These are phyloP conservation scores for Spilogale gracilis DNA, from an alignment of 2,113 vertebrate species.

Conservation along the genomic window DNA sequence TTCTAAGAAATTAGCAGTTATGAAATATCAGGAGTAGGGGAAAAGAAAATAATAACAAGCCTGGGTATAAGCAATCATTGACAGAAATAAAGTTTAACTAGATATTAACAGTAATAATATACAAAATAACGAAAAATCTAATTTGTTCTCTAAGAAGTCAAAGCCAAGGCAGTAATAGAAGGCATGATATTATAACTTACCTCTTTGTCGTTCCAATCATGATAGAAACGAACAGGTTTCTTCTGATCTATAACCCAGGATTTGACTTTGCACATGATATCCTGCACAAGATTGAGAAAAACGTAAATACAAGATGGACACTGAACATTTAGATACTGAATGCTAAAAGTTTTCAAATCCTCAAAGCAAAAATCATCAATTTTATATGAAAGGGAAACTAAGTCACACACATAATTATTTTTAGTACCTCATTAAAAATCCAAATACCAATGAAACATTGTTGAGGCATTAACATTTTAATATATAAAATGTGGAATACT, in stretches of 20 bases:
- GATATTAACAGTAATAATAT: constrained; percentile 9
- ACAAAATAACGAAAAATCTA: constrained; percentile 53
- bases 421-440: constrained; percentile 70
- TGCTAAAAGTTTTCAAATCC: constrained; percentile 85
- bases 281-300: constrained; percentile 93
- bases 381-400: constrained; percentile 65
- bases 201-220: constrained; percentile 97
- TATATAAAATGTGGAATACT: constrained; percentile 54
- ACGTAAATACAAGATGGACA: constrained; percentile 92
- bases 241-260: constrained; percentile 97
- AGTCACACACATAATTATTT: constrained; percentile 62
- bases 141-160: constrained; percentile 62
- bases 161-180: constrained; percentile 65
- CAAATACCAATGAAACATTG: constrained; percentile 58
- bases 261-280: constrained; percentile 98
- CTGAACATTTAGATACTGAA: constrained; percentile 89
- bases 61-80: constrained; percentile 49
- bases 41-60: constrained; percentile 45
- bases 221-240: constrained; percentile 95
- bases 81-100: constrained; percentile 54
- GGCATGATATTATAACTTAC: constrained; percentile 86
- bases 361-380: constrained; percentile 77
- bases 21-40: constrained; percentile 49
- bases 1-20: constrained; percentile 64
- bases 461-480: constrained; percentile 68